These are phyloP conservation scores for Geococcyx californianus DNA, from an alignment of 2,113 vertebrate genomes.

Conservation along the genomic window DNA sequence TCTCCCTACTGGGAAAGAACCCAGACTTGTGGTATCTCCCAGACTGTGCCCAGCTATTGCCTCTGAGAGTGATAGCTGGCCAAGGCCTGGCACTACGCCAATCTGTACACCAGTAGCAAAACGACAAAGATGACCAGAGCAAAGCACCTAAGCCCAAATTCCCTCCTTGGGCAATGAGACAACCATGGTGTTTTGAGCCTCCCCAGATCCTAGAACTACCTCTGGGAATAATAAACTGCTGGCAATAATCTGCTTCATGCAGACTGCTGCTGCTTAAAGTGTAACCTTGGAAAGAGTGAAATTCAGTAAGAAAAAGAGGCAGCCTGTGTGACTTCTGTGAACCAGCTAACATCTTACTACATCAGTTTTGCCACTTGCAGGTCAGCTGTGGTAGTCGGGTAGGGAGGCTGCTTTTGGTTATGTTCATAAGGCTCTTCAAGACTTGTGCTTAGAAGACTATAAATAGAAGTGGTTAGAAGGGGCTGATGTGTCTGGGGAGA, in stretches of 20 bases:
- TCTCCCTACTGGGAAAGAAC: not conserved
- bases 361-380: not conserved
- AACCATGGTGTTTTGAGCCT: not conserved
- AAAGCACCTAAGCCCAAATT: not conserved
- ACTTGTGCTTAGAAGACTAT: not conserved
- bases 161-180: not conserved
- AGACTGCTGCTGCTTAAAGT: not conserved
- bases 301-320: not conserved
- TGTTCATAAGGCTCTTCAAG: not conserved
- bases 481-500: not conserved
- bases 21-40: not conserved
- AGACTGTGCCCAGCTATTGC: not conserved
- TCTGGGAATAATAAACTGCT: not conserved
- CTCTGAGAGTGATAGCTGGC: not conserved
- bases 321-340: not conserved
- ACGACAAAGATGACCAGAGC: not conserved
- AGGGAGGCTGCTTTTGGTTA: not conserved
- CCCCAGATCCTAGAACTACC: not conserved
- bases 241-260: not conserved
- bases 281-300: not conserved
- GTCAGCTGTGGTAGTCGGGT: not conserved
- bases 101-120: not conserved
- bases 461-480: not conserved
- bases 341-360: not conserved
- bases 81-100: not conserved